Percentiles rank a stretch among this genome's conserved stretches.
These are phyloP conservation scores for Philopedon plagiatum DNA, from an alignment of 2,888 invertebrate genomes.

Conservation along the genomic window DNA sequence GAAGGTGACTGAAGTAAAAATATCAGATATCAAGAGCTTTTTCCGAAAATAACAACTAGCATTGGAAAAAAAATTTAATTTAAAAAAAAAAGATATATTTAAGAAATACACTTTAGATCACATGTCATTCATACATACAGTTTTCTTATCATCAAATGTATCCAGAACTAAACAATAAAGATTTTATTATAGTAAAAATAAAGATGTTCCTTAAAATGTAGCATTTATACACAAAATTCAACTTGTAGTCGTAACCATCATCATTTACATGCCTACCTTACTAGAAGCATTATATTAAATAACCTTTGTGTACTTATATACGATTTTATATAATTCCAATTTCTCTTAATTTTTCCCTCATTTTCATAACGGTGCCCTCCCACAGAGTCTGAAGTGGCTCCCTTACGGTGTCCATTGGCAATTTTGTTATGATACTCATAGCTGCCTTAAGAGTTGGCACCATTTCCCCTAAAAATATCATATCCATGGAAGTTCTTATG, in stretches of 20 bases:
- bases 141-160: neutral
- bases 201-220: neutral
- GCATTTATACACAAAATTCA: conserved; percentile 7
- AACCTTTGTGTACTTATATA: conserved; percentile 5
- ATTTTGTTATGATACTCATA: conserved; percentile 75
- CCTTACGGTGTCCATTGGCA: conserved; percentile 76
- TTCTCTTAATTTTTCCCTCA: conserved; percentile 57
- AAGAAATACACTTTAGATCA: conserved; percentile 9
- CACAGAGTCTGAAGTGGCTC: conserved; percentile 72
- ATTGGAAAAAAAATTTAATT: neutral
- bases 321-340: conserved; percentile 58
- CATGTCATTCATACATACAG: neutral
- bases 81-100: conserved; percentile 5
- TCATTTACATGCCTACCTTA: conserved; percentile 8
- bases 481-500: neutral
- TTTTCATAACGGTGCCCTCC: conserved; percentile 57
- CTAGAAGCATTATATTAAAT: conserved; percentile 2
- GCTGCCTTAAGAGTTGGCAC: conserved; percentile 80
- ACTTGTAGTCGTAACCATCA: neutral
- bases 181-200: neutral
- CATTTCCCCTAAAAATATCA: conserved; percentile 73
- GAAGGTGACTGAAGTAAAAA: too few species aligned
- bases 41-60: too few species aligned
- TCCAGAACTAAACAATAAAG: conserved; percentile 1
- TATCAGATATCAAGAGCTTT: too few species aligned